Base-by-base conservation (phyloP, 2,113 vertebrate species). In the Lophius piscatorius region DNA sequence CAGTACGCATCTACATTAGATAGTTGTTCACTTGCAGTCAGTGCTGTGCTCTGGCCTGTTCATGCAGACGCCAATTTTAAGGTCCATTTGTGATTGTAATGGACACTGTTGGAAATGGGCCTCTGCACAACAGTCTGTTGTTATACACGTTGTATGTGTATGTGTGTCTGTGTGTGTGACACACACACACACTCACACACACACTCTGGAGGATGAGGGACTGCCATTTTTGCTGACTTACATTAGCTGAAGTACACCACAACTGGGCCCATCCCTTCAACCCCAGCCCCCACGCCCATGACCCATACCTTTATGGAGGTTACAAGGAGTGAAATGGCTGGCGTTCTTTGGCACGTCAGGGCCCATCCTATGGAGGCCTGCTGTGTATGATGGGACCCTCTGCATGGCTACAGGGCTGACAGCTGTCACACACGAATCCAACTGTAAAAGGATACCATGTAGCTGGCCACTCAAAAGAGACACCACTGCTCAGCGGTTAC, bases 191-290 rank as follows among this genome's bases (percentile, higher is more conserved):
- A 26, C 26, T 18, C 34, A 23, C 22, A 12, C 36, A 51, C 23
- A 64, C 33, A 52, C 14, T 23, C 2, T 20, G 12, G 22, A 51
- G 57, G 70, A 76, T 29, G 54, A 64, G 18, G 59, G 23, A 17
- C 36, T 9, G 72, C 82, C 85, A 88, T 88, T 80, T 87, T 78
- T 71, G 66, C 69, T 2, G 61, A 65, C 66, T 39, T 66, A 69
- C 38, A 82, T 87, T 81, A 83, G 70, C 58, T 35, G n/a, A 56
- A 78, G 68, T 40, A 35, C 60, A 42, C 69, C 82, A 76, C 85
- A 85, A 83, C 85, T 86, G 85, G 85, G 58, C 67, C 58, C 42
- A 45, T 70, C 73, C 57, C 64, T 31, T 23, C 23, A 11, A 36
- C 70, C 51, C 47, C 63, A 59, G 41, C 65, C 52, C 57, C 71